Conservation (phyloP, 2,888 invertebrate genomes). For the Chironomus tentans region DNA sequence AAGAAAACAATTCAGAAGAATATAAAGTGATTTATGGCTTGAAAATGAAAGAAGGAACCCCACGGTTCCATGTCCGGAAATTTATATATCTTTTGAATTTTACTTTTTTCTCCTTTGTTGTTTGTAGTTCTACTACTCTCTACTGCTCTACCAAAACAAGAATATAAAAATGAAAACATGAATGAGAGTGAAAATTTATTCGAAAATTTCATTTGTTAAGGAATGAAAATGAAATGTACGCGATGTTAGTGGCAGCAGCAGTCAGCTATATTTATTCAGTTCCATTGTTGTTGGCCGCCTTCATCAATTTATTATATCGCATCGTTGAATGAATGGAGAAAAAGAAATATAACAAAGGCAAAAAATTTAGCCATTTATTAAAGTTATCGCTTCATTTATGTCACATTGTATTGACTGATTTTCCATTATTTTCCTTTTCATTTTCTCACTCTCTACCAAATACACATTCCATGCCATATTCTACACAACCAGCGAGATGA, state of each 20-base stretch:
- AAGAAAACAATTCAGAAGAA: not conserved
- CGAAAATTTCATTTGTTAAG: not conserved
- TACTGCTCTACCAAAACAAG: no score
- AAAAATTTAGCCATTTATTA: constrained; percentile 2
- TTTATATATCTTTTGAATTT: constrained; percentile 3
- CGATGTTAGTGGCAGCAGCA: not conserved
- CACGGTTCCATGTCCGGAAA: not conserved
- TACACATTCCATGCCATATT: not conserved
- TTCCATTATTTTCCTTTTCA: not conserved
- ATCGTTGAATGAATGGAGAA: not conserved
- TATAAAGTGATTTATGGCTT: not conserved
- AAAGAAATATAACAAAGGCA: constrained; percentile 1
- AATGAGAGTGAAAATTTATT: not conserved
- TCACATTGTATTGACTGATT: constrained; percentile 8
- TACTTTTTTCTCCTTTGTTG: no score
- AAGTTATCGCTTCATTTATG: constrained; percentile 11
- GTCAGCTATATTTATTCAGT: not conserved
- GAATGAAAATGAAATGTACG: not conserved
- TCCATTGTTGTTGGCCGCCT: not conserved
- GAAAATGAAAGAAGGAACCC: not conserved
- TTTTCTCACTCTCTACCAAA: not conserved
- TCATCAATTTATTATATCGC: constrained; percentile 4
- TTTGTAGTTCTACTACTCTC: no score
- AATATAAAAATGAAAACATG: no score
- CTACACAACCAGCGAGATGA: not conserved